phyloP scores from a whole-genome alignment of 2,797 vertebrate species.

The Rhynchotus rufescens region DNA sequence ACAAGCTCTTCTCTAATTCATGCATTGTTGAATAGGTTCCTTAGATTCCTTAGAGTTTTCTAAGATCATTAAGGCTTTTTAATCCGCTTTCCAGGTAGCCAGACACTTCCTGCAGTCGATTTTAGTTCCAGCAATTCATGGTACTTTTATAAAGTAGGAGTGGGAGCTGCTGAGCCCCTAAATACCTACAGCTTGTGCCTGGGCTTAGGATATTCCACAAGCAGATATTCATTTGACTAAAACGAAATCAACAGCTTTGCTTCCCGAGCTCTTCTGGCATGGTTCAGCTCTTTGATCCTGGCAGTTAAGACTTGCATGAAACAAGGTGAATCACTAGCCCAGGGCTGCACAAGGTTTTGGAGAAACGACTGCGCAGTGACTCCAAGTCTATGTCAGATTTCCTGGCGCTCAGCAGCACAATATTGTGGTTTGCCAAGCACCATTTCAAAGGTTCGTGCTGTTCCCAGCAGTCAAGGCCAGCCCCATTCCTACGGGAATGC shows the following conservation, averaged over 20 bases:
- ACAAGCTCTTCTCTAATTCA: background rate
- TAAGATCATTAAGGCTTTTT: background rate
- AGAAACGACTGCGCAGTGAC: background rate
- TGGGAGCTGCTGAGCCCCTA: background rate
- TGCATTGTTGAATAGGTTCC: background rate
- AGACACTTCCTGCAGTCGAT: background rate
- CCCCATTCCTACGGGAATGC: background rate
- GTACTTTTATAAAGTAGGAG: background rate
- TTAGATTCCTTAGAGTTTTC: background rate
- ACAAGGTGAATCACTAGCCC: slow-evolving; percentile 15
- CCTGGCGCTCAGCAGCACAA: background rate
- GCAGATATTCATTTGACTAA: background rate
- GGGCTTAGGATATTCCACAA: background rate
- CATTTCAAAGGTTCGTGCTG: background rate
- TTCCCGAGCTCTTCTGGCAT: background rate
- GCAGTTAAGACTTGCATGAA: background rate
- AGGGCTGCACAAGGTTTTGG: background rate
- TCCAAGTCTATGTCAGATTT: background rate
- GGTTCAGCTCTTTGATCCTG: background rate
- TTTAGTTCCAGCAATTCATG: background rate
- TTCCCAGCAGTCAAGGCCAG: background rate
- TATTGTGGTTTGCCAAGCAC: background rate
- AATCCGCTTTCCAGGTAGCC: slow-evolving; percentile 30
- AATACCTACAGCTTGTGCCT: background rate
- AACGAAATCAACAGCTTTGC: slow-evolving; percentile 11